These are phyloP conservation scores for Apogon talboti DNA, from an alignment of 2,797 vertebrate species.

Conservation along the genomic window DNA sequence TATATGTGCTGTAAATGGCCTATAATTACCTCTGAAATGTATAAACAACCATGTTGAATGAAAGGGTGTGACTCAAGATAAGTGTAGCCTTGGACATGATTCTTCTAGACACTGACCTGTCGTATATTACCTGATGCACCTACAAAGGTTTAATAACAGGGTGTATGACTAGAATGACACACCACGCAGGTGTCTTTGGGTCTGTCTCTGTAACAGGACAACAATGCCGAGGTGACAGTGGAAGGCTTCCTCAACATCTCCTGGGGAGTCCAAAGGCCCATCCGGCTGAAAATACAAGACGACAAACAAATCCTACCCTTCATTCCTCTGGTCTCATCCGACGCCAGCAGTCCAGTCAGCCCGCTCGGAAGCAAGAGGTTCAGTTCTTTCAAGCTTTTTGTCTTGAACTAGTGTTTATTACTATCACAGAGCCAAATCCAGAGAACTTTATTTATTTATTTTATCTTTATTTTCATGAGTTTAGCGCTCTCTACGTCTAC, in stretches of 20 bases:
- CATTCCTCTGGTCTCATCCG: constrained; percentile 63
- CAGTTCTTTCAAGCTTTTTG: not conserved
- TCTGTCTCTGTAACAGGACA: constrained; percentile 64
- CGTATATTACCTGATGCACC: not conserved
- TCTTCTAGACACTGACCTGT: not conserved
- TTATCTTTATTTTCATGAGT: too few relatives aligned
- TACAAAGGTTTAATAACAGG: not conserved
- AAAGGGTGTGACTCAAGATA: not conserved
- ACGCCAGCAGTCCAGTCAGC: constrained; percentile 75
- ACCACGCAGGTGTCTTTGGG: constrained; percentile 12
- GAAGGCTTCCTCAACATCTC: constrained; percentile 91
- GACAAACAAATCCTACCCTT: constrained; percentile 85
- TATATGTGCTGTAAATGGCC: too few relatives aligned
- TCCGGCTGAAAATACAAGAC: constrained; percentile 93
- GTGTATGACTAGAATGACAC: constrained; percentile 4
- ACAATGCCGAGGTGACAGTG: constrained; percentile 76
- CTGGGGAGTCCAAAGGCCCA: constrained; percentile 91
- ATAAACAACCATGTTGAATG: too few relatives aligned
- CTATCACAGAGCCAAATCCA: not conserved
- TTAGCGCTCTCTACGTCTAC: too few relatives aligned
- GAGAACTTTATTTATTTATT: too few relatives aligned
- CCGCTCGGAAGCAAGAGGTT: constrained; percentile 86
- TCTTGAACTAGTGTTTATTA: not conserved
- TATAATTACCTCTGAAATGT: too few relatives aligned
- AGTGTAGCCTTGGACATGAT: not conserved